Evolutionary conservation across 2,113 vertebrate species (phyloP).

Genomic region (Zosterops japonicus): DNA sequence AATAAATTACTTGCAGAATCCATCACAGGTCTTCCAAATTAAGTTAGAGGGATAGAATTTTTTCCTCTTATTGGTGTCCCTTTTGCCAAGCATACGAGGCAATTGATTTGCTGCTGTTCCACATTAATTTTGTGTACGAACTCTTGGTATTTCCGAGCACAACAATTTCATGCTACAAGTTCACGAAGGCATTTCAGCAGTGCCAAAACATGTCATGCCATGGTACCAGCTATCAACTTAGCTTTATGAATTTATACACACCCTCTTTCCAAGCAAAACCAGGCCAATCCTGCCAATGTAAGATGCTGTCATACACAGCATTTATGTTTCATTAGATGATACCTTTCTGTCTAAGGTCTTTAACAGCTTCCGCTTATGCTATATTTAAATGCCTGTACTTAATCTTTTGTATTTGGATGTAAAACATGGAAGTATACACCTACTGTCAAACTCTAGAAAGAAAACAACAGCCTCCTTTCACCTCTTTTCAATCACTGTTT

Average conservation of each 20-base stretch:
- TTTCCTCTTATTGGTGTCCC: neutral
- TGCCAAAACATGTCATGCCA: neutral
- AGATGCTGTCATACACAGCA: neutral
- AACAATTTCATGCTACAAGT: neutral
- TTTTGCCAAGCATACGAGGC: neutral
- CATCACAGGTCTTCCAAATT: conserved; percentile 6
- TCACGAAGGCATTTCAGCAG: neutral
- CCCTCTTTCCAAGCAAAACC: neutral
- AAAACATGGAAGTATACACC: neutral
- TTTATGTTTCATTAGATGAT: neutral
- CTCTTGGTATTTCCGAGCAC: neutral
- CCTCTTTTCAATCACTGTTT: neutral
- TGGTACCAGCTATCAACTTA: neutral
- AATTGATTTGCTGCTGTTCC: neutral
- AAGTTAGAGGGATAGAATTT: neutral
- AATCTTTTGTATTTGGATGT: neutral
- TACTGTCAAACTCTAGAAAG: neutral
- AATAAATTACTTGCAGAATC: neutral
- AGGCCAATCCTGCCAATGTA: neutral
- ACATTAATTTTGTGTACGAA: neutral
- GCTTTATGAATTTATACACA: neutral
- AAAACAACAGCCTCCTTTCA: neutral
- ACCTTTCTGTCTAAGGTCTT: neutral
- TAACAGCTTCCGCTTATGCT: neutral
- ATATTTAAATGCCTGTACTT: neutral